These are phyloP conservation scores for Heteromurus nitidus DNA, from an alignment of 2,888 invertebrate genomes.

Conservation along the genomic window DNA sequence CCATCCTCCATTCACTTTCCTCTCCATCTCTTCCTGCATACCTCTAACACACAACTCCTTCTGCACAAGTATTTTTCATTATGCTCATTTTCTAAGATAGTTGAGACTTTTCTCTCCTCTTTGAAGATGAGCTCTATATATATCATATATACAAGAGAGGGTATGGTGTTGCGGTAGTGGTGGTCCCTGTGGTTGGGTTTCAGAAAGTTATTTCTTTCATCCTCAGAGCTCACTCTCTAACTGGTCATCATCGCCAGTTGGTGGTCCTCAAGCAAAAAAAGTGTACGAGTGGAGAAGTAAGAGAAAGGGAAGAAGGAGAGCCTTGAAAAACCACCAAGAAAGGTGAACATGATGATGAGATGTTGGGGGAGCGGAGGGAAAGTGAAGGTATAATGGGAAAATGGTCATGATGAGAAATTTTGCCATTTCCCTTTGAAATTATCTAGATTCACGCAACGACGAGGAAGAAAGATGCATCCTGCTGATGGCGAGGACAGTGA, in stretches of 20 bases:
- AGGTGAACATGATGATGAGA: constrained; percentile 31
- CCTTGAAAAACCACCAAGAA: constrained; percentile 43
- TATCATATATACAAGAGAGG: constrained; percentile 37
- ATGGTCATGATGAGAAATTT: constrained; percentile 42
- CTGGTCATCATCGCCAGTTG: constrained; percentile 49
- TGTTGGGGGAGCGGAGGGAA: background rate
- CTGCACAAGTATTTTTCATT: constrained; percentile 43
- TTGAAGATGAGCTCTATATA: constrained; percentile 40
- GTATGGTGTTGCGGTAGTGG: constrained; percentile 38
- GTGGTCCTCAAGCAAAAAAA: constrained; percentile 41
- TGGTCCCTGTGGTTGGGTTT: constrained; percentile 45
- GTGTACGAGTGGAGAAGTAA: background rate
- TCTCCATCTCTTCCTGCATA: constrained; percentile 12
- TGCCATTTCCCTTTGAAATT: constrained; percentile 49
- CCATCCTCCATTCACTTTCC: constrained; percentile 20
- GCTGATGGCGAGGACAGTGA: background rate
- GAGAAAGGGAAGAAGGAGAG: constrained; percentile 12
- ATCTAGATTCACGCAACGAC: constrained; percentile 45
- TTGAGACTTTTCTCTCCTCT: constrained; percentile 36
- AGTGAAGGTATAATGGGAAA: constrained; percentile 18
- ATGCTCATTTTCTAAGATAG: constrained; percentile 44
- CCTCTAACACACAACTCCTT: too few relatives aligned
- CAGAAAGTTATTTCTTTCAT: constrained; percentile 28
- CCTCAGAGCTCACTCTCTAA: constrained; percentile 1
- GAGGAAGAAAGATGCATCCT: constrained; percentile 11